phyloP scores from a whole-genome alignment of 2,888 invertebrate genomes.

The Heteropelma amictum region DNA sequence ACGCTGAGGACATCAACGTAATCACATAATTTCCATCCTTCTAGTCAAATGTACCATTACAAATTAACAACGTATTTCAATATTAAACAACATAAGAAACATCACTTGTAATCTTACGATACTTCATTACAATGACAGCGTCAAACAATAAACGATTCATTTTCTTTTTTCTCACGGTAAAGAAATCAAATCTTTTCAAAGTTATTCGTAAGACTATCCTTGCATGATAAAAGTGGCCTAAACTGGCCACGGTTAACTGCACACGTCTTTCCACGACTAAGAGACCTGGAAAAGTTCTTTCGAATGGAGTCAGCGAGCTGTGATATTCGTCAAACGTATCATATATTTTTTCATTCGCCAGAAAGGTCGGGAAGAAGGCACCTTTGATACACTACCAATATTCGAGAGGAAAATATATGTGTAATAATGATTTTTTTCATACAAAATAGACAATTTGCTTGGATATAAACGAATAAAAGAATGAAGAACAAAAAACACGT shows the following conservation, averaged over 20 bases:
- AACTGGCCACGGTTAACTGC: constrained; percentile 65
- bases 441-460: no score
- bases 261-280: constrained; percentile 56
- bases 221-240: constrained; percentile 62
- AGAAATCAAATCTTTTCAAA: constrained; percentile 75
- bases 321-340: constrained; percentile 45
- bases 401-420: constrained; percentile 65
- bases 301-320: constrained; percentile 60
- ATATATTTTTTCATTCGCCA: constrained; percentile 27
- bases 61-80: constrained; percentile 70
- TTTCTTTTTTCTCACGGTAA: constrained; percentile 59
- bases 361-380: constrained; percentile 61
- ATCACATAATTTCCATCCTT: constrained; percentile 65
- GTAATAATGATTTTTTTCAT: constrained; percentile 62
- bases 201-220: constrained; percentile 60
- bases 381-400: constrained; percentile 65
- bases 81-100: constrained; percentile 68
- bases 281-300: constrained; percentile 46
- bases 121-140: constrained; percentile 64
- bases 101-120: constrained; percentile 54
- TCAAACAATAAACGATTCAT: constrained; percentile 74
- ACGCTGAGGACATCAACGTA: constrained; percentile 69
- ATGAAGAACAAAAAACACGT: constrained; percentile 58
- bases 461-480: background rate
- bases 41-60: constrained; percentile 60